Percentiles rank a stretch among this genome's conserved stretches.
These are phyloP conservation scores for Hypomesus transpacificus DNA, from an alignment of 2,113 vertebrate species.

Conservation along the genomic window DNA sequence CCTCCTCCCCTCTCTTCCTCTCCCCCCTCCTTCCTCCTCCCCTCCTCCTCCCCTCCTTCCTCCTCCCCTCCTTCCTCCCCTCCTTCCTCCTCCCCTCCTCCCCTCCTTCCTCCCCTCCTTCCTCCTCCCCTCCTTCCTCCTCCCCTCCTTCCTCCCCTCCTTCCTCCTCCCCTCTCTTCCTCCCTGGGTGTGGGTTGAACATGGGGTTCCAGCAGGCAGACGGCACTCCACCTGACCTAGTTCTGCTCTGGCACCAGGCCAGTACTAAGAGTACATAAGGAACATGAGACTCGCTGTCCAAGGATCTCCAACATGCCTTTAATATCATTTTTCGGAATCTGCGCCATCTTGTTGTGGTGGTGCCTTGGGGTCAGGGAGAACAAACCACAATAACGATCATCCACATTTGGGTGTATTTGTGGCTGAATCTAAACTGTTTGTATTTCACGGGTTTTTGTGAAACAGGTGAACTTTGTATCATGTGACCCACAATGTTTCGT, in stretches of 20 bases:
- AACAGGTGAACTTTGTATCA: neutral
- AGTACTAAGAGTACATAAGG: slow-evolving; percentile 64
- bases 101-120: no score
- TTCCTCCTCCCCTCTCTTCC: slow-evolving; percentile 1
- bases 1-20: no score
- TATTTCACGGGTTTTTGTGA: neutral
- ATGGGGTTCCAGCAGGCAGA: slow-evolving; percentile 61
- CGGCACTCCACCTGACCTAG: slow-evolving; percentile 71
- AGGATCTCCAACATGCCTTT: slow-evolving; percentile 47
- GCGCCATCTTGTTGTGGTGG: slow-evolving; percentile 53
- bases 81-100: no score
- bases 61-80: no score
- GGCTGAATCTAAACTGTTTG: no score
- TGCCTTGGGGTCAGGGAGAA: no score
- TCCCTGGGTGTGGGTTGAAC: slow-evolving; percentile 58
- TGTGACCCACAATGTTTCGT: no score
- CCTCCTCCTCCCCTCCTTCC: no score
- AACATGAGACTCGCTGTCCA: slow-evolving; percentile 50
- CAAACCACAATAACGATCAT: no score
- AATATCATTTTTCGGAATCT: slow-evolving; percentile 59
- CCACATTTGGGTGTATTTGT: no score
- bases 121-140: no score
- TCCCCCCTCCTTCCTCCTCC: no score
- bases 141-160: neutral
- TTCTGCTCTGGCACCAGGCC: slow-evolving; percentile 66